Evolutionary conservation across 2,113 vertebrate species (phyloP), one percentile per base, ranked within the genome.

Genomic region (Grammomys surdaster): DNA sequence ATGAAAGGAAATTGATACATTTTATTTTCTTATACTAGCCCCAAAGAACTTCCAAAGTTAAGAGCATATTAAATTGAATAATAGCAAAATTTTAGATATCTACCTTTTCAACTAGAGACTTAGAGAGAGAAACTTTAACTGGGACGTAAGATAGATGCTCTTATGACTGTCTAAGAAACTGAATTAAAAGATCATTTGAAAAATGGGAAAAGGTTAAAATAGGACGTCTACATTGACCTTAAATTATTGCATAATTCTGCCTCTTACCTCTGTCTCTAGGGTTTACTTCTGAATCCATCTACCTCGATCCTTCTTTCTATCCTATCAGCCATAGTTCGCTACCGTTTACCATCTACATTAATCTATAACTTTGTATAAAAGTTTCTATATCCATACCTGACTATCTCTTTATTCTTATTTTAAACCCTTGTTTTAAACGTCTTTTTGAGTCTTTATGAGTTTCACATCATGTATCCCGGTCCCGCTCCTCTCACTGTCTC

Each of bases 161-260:
- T 51, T 48, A 65, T n/a, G 63, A 40, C 43, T 70, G 72, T 77
- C 51, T 48, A 77, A 88, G 20, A 76, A 63, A 17, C 75, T 60
- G 90, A 92, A 84, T 60, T 19, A 11, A 51, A 70, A 69, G 19
- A 6, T 70, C 26, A 48, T 3, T 36, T 87, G 5, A 77, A 88
- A 63, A 89, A 28, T 31, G 31, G 26, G 26, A 76, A 40, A 73
- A n/a, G 24, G 0, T 16, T 40, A 46, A 93, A 81, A 36, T 2
- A 7, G 60, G 58, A 80, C 0, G 48, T 13, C 11, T 48, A 36
- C 1, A 4, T 0, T 56, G 54, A 31, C 17, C n/a, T 65, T 26
- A 2, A 13, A 3, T 36, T 7, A 33, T 31, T 22, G 0, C 5
- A 0, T 54, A 20, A 4, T 3, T 43, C 46, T 5, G 60, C 26